Evolutionary conservation across 2,888 invertebrate species (phyloP), one percentile per base, ranked within the genome.

Genomic region (Thymelicus sylvestris): DNA sequence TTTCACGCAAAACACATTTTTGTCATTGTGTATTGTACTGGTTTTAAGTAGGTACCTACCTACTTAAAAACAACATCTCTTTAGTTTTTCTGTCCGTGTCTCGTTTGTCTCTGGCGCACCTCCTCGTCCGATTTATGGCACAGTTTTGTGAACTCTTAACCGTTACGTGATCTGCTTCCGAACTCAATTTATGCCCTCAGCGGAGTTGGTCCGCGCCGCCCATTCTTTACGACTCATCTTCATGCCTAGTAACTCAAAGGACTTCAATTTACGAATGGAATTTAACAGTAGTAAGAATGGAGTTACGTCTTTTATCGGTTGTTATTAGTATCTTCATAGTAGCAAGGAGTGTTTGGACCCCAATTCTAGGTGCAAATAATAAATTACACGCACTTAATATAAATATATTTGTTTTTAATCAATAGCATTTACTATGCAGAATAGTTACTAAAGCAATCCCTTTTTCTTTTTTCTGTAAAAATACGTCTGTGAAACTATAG

Each of bases 101-200:
- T 90, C 91, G 91, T 93, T 92, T 93, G 92, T 93, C 93, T 93
- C 93, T 87, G 81, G 91, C 90, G 91, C 93, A 93, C 93, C 92
- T 93, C 89, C 84, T 88, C 90, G 89, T 91, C 92, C 92, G 91
- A 93, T 93, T 93, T 93, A 93, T 92, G 86, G 92, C 91, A 90
- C 92, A 93, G 91, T 93, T 93, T 93, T 93, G 93, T 91, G 93
- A 93, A 92, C 93, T 93, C 92, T 91, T 91, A 92, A 92, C 92
- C 91, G 91, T 93, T 93, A 93, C 93, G 93, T 93, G 93, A 93
- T 92, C 92, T 90, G 92, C 90, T 93, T 93, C 92, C 91, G 92
- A 92, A 92, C 87, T 91, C 90, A 92, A 93, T 93, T 93, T 93
- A 93, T 93, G 87, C 85, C 86, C 87, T 92, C 91, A 88, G 88